Conservation (phyloP, 2,797 vertebrate genomes). For the Ceyx erithaca region DNA sequence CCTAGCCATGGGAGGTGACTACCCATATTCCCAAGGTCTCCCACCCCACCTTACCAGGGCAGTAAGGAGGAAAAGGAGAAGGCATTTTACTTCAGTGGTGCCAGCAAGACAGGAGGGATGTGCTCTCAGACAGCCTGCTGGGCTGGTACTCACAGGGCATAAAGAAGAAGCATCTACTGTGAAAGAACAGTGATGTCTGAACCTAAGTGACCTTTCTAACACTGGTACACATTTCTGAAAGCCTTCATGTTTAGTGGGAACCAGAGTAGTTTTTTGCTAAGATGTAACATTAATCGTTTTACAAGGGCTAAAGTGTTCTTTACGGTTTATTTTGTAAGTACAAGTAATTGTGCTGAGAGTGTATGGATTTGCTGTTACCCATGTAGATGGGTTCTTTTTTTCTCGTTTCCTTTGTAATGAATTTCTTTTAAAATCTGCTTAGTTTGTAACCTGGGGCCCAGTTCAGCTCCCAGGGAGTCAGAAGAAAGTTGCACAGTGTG, state of each 20-base stretch:
- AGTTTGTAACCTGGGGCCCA: neutral
- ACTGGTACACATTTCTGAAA: neutral
- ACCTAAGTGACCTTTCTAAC: neutral
- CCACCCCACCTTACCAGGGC: neutral
- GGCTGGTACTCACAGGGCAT: neutral
- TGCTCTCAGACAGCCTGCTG: neutral
- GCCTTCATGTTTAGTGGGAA: neutral
- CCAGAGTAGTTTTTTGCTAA: neutral
- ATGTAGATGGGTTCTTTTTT: neutral
- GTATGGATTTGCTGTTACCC: neutral
- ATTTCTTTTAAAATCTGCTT: neutral
- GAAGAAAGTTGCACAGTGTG: neutral
- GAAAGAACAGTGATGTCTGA: neutral
- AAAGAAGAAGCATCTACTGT: neutral
- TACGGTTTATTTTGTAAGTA: neutral
- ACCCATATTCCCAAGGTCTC: neutral
- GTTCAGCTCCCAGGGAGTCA: neutral
- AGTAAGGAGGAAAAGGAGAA: rapidly evolving
- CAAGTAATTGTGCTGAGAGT: neutral
- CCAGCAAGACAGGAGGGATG: neutral
- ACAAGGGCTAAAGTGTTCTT: neutral
- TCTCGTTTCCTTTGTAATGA: neutral
- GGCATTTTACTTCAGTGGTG: neutral
- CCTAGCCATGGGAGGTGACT: rapidly evolving
- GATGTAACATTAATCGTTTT: neutral